These are phyloP conservation scores for Vimba vimba DNA, from an alignment of 2,113 vertebrate species.

Conservation along the genomic window DNA sequence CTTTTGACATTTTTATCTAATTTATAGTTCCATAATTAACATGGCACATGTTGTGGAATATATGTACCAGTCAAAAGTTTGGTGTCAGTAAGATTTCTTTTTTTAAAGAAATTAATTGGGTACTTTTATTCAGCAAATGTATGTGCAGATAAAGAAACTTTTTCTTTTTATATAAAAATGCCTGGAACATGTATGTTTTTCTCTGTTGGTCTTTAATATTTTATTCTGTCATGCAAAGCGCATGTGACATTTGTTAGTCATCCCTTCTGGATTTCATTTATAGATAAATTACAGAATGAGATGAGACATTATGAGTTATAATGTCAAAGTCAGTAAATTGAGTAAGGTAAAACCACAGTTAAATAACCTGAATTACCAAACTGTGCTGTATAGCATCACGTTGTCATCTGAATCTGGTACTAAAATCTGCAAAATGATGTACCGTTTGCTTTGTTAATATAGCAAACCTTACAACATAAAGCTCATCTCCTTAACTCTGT, in stretches of 20 bases:
- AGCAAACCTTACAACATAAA: conserved; percentile 54
- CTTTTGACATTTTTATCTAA: neutral
- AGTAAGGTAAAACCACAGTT: neutral
- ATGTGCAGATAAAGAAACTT: neutral
- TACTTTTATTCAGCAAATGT: too few relatives aligned
- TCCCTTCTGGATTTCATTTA: conserved; percentile 10
- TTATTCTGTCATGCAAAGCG: neutral
- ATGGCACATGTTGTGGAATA: too few relatives aligned
- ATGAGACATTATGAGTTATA: neutral
- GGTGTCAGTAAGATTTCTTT: too few relatives aligned
- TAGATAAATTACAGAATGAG: conserved; percentile 1
- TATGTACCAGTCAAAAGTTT: too few relatives aligned
- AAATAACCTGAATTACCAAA: conserved; percentile 17
- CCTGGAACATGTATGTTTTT: neutral
- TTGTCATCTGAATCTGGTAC: neutral
- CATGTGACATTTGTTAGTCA: conserved; percentile 10
- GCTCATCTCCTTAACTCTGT: conserved; percentile 52
- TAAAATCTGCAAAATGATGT: neutral
- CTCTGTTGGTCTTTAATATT: too few relatives aligned
- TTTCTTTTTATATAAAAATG: neutral
- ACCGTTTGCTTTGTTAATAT: conserved; percentile 62
- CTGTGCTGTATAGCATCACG: neutral
- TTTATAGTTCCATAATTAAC: neutral
- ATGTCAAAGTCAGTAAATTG: neutral
- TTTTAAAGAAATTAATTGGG: too few relatives aligned